Evolutionary conservation across 37 sponge, comb jelly and placozoan genomes (phyloP).

Genomic region (Oopsacas minuta): DNA sequence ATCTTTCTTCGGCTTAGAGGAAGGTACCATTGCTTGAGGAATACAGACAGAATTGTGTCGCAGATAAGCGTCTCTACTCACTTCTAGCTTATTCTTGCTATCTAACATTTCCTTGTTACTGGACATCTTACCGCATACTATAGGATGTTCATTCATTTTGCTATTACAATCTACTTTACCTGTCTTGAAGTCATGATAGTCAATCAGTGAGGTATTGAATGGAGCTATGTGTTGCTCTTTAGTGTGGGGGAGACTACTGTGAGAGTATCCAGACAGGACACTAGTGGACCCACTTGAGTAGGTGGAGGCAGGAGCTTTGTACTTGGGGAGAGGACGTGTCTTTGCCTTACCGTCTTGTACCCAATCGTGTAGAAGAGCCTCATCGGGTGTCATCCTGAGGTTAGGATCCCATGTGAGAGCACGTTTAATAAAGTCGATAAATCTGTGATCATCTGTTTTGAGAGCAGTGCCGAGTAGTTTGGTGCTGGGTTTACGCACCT

Average conservation of each 20-base stretch:
- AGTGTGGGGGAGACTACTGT: neutral
- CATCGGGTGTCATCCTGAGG: slow-evolving; percentile 45
- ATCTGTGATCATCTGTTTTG: slow-evolving; percentile 78
- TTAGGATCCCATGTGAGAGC: slow-evolving; percentile 61
- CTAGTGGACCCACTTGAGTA: slow-evolving; percentile 19
- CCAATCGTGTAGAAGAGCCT: slow-evolving; percentile 69
- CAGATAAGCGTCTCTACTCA: neutral
- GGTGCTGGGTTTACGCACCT: slow-evolving; percentile 53
- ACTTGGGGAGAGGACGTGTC: slow-evolving; percentile 21
- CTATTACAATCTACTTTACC: neutral
- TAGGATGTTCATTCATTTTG: neutral
- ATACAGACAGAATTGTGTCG: neutral
- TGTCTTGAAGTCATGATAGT: neutral
- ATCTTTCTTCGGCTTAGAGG: neutral
- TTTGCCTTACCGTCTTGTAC: slow-evolving; percentile 24
- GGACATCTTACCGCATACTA: neutral
- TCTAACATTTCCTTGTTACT: neutral
- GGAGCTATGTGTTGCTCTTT: neutral
- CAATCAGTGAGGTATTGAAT: neutral
- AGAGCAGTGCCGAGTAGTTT: slow-evolving; percentile 79
- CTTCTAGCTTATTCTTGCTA: neutral
- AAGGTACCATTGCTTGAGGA: neutral
- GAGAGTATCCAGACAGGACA: neutral
- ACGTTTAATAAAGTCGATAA: slow-evolving; percentile 54
- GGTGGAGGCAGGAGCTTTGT: slow-evolving; percentile 15